Conservation (phyloP, 2,113 vertebrate species). For the Microtus oregoni region DNA sequence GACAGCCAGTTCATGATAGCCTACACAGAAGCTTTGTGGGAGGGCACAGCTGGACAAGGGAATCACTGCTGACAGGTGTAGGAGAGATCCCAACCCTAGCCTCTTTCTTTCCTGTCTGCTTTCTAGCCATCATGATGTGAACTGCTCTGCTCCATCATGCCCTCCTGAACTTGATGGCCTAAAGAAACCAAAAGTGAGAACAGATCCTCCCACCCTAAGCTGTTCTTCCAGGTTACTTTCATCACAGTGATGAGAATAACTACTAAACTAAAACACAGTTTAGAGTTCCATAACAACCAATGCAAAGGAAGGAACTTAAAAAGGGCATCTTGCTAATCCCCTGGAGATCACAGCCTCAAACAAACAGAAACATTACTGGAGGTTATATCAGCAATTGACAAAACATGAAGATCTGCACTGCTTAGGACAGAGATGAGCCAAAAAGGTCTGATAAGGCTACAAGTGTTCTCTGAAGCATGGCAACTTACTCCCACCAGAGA, state of each 20-base stretch:
- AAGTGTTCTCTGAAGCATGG: neutral
- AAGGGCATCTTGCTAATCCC: neutral
- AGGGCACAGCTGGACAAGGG: neutral
- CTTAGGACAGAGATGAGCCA: neutral
- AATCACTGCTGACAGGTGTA: neutral
- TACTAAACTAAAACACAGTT: neutral
- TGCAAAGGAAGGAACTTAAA: slow-evolving; percentile 20
- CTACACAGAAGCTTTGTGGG: neutral
- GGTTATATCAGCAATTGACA: neutral
- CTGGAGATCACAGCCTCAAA: neutral
- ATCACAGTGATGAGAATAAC: neutral
- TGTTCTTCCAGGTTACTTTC: neutral
- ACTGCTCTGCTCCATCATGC: neutral
- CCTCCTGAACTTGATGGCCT: neutral
- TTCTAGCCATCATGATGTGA: neutral
- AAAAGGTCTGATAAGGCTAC: neutral
- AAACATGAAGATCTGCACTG: neutral
- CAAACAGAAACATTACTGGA: neutral
- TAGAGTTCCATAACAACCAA: neutral
- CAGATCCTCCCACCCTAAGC: neutral
- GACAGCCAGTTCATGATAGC: neutral
- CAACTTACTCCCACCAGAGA: neutral
- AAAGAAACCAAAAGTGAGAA: neutral
- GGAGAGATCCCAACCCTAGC: neutral
- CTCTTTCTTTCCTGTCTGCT: neutral